phyloP scores from a whole-genome alignment of 2,888 invertebrate genomes.

The Drosophila quinaria region DNA sequence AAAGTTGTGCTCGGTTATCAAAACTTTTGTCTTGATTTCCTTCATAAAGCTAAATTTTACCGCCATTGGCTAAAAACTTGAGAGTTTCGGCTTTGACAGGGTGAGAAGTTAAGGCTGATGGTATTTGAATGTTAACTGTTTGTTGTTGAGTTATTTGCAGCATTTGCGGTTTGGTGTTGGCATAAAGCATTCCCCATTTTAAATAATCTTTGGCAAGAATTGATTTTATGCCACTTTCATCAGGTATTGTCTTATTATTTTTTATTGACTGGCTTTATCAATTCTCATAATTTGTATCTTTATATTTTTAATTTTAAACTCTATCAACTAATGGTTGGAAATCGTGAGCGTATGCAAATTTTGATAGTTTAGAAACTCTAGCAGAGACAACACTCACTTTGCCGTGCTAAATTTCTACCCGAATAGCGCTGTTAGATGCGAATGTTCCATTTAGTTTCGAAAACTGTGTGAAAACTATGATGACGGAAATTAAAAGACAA shows the following conservation, averaged over 20 bases:
- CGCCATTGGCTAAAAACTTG: slow-evolving; percentile 33
- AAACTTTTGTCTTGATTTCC: slow-evolving; percentile 58
- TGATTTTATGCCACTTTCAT: no score
- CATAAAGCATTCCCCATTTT: background rate
- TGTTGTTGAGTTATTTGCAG: slow-evolving; percentile 25
- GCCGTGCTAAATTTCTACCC: background rate
- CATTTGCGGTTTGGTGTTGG: slow-evolving; percentile 12
- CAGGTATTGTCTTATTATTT: no score
- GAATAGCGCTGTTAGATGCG: slow-evolving; percentile 50
- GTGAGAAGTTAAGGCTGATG: slow-evolving; percentile 44
- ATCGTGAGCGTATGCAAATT: background rate
- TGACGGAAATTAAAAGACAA: slow-evolving; percentile 38
- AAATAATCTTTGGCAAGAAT: background rate
- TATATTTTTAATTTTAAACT: background rate
- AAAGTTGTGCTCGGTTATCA: slow-evolving; percentile 65
- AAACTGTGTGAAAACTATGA: background rate
- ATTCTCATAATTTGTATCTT: no score
- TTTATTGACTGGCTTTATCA: no score
- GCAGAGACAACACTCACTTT: background rate
- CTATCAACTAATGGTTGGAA: background rate
- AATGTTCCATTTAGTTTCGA: background rate
- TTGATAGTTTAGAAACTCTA: background rate
- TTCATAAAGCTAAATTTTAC: slow-evolving; percentile 38
- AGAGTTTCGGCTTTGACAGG: slow-evolving; percentile 37
- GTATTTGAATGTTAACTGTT: slow-evolving; percentile 24